Conservation (phyloP, 2,797 vertebrate genomes). For the Ctenopoma kingsleyae region DNA sequence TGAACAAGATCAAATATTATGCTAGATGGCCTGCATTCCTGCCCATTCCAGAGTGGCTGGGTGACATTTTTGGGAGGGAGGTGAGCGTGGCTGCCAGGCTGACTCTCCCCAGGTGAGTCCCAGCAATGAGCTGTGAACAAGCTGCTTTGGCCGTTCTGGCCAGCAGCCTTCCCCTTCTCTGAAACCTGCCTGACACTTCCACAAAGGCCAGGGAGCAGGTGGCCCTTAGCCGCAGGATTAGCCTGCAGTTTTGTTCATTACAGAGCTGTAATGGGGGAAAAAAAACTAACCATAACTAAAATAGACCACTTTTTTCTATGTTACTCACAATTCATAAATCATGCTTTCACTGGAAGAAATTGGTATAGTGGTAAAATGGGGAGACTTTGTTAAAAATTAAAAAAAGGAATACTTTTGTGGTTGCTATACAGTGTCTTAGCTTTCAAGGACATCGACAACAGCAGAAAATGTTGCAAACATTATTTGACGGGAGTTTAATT, state of each 20-base stretch:
- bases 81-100: slow-evolving; percentile 65
- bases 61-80: slow-evolving; percentile 52
- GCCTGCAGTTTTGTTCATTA: slow-evolving; percentile 53
- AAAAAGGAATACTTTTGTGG: no score
- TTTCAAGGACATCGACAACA: slow-evolving; percentile 54
- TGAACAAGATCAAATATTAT: slow-evolving; percentile 64
- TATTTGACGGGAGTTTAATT: slow-evolving; percentile 59
- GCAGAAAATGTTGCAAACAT: slow-evolving; percentile 26
- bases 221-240: slow-evolving; percentile 69
- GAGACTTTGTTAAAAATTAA: not conserved
- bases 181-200: slow-evolving; percentile 66
- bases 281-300: slow-evolving; percentile 32
- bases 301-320: slow-evolving; percentile 2
- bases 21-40: slow-evolving; percentile 49
- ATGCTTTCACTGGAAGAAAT: slow-evolving; percentile 10
- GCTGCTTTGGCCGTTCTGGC: slow-evolving; percentile 78
- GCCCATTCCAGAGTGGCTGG: slow-evolving; percentile 54
- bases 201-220: slow-evolving; percentile 78
- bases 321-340: not conserved
- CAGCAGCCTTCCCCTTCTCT: slow-evolving; percentile 53
- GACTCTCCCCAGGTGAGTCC: slow-evolving; percentile 81
- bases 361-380: not conserved
- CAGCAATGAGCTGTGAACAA: slow-evolving; percentile 83
- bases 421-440: not conserved
- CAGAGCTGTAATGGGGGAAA: slow-evolving; percentile 12